Evolutionary conservation across 2,113 vertebrate species (phyloP).

Genomic region (Microtus oregoni): DNA sequence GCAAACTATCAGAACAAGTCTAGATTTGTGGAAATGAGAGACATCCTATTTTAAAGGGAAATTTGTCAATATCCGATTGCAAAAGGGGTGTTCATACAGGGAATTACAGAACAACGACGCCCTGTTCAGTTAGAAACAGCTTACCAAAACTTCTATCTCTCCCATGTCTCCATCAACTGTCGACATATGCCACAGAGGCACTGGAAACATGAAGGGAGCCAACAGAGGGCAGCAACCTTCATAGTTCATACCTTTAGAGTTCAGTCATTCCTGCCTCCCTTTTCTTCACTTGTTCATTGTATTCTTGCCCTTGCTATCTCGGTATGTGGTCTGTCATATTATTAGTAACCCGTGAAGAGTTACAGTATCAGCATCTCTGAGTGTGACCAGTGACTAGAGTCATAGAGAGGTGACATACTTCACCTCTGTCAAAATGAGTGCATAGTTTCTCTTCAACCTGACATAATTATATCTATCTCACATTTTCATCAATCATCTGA

Average conservation of each 20-base stretch:
- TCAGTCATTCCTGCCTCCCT: no score
- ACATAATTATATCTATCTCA: not conserved
- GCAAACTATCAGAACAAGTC: not conserved
- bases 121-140: not conserved
- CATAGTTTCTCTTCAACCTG: not conserved
- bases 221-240: fast-evolving
- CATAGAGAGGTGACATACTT: not conserved
- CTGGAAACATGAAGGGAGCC: not conserved
- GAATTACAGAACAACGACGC: not conserved
- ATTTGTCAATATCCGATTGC: not conserved
- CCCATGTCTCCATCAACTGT: not conserved
- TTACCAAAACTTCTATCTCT: not conserved
- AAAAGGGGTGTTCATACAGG: not conserved
- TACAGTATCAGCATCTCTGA: not conserved
- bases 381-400: not conserved
- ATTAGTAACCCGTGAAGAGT: not conserved
- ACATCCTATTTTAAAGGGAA: not conserved
- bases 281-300: not conserved
- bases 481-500: not conserved
- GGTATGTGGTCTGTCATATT: fast-evolving
- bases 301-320: not conserved
- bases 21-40: not conserved
- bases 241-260: no score
- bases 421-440: not conserved
- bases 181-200: fast-evolving